phyloP scores from a whole-genome alignment of 1,140 invertebrate species.

The Achatina immaculata region DNA sequence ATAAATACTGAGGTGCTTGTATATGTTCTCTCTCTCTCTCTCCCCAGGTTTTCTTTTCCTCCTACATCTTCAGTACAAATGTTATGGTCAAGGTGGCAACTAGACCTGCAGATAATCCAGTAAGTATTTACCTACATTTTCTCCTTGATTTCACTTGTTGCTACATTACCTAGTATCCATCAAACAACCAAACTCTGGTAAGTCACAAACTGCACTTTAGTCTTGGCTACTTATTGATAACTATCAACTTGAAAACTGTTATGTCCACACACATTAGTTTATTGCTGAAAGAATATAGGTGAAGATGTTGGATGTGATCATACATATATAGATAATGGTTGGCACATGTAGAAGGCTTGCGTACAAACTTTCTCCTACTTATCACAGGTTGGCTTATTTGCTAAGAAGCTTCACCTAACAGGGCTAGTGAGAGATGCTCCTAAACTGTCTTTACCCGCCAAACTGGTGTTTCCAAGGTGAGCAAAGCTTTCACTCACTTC shows the following conservation, averaged over 20 bases:
- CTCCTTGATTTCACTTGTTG: background rate
- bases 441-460: slow-evolving; percentile 94
- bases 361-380: too few species aligned
- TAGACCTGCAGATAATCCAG: slow-evolving; percentile 94
- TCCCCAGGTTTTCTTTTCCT: slow-evolving; percentile 90
- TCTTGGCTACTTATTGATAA: too few species aligned
- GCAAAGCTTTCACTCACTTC: background rate
- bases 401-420: slow-evolving; percentile 89
- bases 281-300: too few species aligned
- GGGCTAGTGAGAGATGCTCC: slow-evolving; percentile 89
- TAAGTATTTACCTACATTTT: slow-evolving; percentile 70
- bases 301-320: too few species aligned
- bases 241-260: too few species aligned
- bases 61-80: slow-evolving; percentile 98
- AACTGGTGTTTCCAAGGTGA: slow-evolving; percentile 90
- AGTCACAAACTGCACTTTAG: too few species aligned
- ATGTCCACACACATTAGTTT: too few species aligned
- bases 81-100: slow-evolving; percentile 97
- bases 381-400: slow-evolving; percentile 81
- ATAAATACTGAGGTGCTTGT: too few species aligned
- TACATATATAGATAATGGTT: too few species aligned
- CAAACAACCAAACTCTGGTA: too few species aligned
- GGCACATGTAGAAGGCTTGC: too few species aligned
- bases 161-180: background rate
- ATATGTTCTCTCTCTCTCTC: too few species aligned